Conservation (phyloP, 1,140 invertebrate genomes). For the Apis dorsata region DNA sequence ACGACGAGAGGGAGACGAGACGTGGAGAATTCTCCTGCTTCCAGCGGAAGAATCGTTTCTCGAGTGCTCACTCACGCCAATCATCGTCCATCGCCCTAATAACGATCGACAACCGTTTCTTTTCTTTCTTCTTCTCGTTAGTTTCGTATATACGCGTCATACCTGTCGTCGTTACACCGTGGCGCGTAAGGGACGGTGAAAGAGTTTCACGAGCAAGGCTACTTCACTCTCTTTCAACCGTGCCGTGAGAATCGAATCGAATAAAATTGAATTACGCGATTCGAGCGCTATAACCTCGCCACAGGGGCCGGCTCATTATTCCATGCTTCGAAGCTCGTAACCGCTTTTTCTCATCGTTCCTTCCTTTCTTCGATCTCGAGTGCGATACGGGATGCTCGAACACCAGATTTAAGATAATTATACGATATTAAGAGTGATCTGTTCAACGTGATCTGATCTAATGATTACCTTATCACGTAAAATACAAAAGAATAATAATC, state of each 20-base stretch:
- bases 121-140: conserved; percentile 9
- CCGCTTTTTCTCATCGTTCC: conserved; percentile 46
- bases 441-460: too few species aligned
- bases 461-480: too few species aligned
- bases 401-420: neutral
- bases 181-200: conserved; percentile 32
- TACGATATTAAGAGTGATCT: too few species aligned
- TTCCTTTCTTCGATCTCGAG: neutral
- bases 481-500: too few species aligned
- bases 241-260: conserved; percentile 62
- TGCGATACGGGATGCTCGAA: neutral
- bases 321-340: conserved; percentile 44
- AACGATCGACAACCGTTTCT: conserved; percentile 26
- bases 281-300: conserved; percentile 39
- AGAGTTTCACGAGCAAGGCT: conserved; percentile 56
- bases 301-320: conserved; percentile 60
- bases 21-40: neutral
- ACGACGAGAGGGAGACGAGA: neutral
- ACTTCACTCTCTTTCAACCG: conserved; percentile 50
- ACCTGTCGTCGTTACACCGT: conserved; percentile 57
- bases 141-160: conserved; percentile 22
- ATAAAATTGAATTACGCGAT: conserved; percentile 52
- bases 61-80: conserved; percentile 55
- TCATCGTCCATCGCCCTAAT: conserved; percentile 52
- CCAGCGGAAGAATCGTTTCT: conserved; percentile 50